Conservation (phyloP, 2,888 invertebrate species). For the Coelopa pilipes region DNA sequence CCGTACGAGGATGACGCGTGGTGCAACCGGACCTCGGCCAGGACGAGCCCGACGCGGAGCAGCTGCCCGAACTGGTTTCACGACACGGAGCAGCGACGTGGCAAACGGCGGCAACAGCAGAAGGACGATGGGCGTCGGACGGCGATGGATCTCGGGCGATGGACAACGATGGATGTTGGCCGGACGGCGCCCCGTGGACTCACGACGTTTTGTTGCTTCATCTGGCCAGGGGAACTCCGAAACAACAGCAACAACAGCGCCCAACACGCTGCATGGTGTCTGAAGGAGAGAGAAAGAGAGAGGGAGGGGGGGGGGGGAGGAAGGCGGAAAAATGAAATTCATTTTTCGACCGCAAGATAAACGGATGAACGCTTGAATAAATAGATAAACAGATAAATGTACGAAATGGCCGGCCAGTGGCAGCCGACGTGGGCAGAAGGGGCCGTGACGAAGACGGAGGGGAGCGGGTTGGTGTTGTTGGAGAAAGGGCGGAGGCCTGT, state of each 20-base stretch:
- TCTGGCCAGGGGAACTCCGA: background rate
- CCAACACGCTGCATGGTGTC: no score
- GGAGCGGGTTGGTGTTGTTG: no score
- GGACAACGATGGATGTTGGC: no score
- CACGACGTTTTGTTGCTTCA: conserved; percentile 15
- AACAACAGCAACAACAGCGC: background rate
- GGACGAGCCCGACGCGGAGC: background rate
- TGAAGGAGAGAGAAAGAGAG: no score
- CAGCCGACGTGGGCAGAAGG: no score
- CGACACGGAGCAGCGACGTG: background rate
- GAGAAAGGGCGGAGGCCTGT: no score
- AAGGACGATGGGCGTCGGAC: no score
- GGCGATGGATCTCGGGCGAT: no score
- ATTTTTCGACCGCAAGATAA: conserved; percentile 20
- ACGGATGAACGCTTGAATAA: conserved; percentile 32
- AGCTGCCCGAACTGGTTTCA: background rate
- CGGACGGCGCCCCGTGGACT: no score
- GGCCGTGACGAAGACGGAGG: no score
- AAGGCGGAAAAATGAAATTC: background rate
- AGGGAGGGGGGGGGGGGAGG: no score
- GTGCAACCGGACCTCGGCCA: background rate
- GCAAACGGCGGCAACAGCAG: no score
- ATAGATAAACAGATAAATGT: conserved; percentile 28
- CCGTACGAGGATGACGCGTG: background rate
- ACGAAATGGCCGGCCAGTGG: conserved; percentile 12